Conservation (phyloP, 2,888 invertebrate genomes). For the Lasioglossum marginatum region DNA sequence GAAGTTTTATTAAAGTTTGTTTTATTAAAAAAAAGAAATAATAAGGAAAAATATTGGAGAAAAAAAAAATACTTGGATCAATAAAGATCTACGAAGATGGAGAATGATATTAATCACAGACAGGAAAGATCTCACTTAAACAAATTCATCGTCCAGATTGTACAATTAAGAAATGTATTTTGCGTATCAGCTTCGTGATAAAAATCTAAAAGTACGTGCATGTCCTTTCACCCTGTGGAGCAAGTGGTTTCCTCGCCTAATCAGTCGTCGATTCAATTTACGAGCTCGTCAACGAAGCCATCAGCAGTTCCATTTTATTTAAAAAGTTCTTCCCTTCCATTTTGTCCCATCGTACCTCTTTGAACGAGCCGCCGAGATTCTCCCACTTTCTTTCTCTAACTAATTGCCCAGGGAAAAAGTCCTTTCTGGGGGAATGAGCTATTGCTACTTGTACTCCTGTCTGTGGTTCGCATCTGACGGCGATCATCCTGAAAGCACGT, state of each 20-base stretch:
- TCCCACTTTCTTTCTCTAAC: conserved; percentile 97
- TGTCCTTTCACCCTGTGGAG: conserved; percentile 52
- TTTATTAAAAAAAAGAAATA: conserved; percentile 38
- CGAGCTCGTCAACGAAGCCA: conserved; percentile 94
- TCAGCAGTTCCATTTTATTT: conserved; percentile 97
- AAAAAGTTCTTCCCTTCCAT: conserved; percentile 98
- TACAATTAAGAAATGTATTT: conserved; percentile 33
- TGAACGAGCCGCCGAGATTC: conserved; percentile 96
- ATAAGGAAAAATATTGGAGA: conserved; percentile 7
- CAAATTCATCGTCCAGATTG: conserved; percentile 14
- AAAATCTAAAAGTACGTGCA: conserved; percentile 34
- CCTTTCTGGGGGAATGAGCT: conserved; percentile 94
- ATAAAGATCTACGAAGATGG: conserved; percentile 8
- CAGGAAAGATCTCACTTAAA: conserved; percentile 20
- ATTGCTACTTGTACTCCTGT: conserved; percentile 95
- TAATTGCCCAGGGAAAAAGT: conserved; percentile 94
- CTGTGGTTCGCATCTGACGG: conserved; percentile 95
- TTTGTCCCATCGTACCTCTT: conserved; percentile 95
- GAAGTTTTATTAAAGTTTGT: background rate
- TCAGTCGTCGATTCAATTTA: conserved; percentile 79
- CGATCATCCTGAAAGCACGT: conserved; percentile 88
- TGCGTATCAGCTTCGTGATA: conserved; percentile 22
- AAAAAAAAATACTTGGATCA: conserved; percentile 10
- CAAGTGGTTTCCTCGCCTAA: conserved; percentile 43
- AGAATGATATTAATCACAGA: conserved; percentile 44